Conservation (phyloP, 1,140 invertebrate species). For the Asobara japonica region DNA sequence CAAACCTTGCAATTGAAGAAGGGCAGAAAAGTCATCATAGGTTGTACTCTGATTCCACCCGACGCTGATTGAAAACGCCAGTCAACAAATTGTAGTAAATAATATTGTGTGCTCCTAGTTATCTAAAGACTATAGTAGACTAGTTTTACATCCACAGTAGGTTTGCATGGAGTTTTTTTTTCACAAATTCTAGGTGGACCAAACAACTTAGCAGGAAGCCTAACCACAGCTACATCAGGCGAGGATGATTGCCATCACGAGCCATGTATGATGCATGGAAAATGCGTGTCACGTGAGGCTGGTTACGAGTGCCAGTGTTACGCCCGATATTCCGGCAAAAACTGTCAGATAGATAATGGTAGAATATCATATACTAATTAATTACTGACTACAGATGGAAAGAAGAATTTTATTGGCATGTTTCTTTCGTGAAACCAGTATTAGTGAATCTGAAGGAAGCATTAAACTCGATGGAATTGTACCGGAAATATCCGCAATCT, state of each 20-base stretch:
- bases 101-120: too few relatives aligned
- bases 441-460: too few relatives aligned
- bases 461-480: too few relatives aligned
- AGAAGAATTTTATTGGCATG: background rate
- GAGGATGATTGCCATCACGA: slow-evolving; percentile 80
- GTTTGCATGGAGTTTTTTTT: slow-evolving; percentile 48
- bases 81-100: too few relatives aligned
- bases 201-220: slow-evolving; percentile 45
- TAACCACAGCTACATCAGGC: slow-evolving; percentile 33
- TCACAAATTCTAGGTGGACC: slow-evolving; percentile 58
- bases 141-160: slow-evolving; percentile 25
- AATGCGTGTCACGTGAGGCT: slow-evolving; percentile 77
- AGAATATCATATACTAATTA: slow-evolving; percentile 48
- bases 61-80: too few relatives aligned
- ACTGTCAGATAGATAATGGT: slow-evolving; percentile 82
- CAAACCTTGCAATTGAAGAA: too few relatives aligned
- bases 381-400: slow-evolving; percentile 11
- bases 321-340: slow-evolving; percentile 82
- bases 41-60: too few relatives aligned
- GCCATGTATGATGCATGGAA: slow-evolving; percentile 83
- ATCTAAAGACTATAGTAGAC: background rate
- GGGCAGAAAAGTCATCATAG: too few relatives aligned
- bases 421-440: too few relatives aligned
- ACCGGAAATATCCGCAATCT: too few relatives aligned
- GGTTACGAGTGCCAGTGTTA: slow-evolving; percentile 83